Evolutionary conservation across 2,888 invertebrate genomes (phyloP).

Genomic region (Neoascia interrupta): DNA sequence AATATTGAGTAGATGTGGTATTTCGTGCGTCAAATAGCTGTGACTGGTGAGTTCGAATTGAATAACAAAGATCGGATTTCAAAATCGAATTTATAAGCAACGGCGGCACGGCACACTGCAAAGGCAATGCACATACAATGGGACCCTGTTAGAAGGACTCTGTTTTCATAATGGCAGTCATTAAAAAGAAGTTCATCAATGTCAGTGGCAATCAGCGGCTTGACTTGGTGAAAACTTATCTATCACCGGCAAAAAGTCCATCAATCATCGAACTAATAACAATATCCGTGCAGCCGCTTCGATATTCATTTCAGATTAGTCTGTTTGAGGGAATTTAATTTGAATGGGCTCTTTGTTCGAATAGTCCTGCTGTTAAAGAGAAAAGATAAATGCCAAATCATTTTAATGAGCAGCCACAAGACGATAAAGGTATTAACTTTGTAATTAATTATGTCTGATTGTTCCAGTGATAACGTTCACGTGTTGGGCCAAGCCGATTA

Average conservation of each 20-base stretch:
- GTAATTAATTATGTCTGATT: slow-evolving; percentile 33
- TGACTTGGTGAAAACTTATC: slow-evolving; percentile 35
- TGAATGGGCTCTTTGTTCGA: background rate
- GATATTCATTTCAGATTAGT: slow-evolving; percentile 41
- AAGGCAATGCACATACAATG: too few species aligned
- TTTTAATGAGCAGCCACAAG: slow-evolving; percentile 14
- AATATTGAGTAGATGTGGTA: slow-evolving; percentile 6
- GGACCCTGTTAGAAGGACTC: too few species aligned
- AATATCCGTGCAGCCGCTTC: slow-evolving; percentile 7
- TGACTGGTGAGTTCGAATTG: background rate
- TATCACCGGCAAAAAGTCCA: background rate
- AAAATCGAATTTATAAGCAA: background rate
- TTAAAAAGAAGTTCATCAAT: slow-evolving; percentile 38
- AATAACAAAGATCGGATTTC: background rate
- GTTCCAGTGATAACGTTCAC: slow-evolving; percentile 20
- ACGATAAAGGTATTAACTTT: slow-evolving; percentile 40
- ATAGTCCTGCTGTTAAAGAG: slow-evolving; percentile 4
- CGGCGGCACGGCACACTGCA: background rate
- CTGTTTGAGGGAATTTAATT: slow-evolving; percentile 31
- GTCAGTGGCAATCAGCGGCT: slow-evolving; percentile 21
- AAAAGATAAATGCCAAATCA: slow-evolving; percentile 1
- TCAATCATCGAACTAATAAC: slow-evolving; percentile 46
- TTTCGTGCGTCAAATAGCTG: background rate
- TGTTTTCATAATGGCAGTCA: slow-evolving; percentile 14
- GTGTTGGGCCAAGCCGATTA: slow-evolving; percentile 27